Conservation (phyloP, 2,797 vertebrate genomes). For the Channallabes apus region DNA sequence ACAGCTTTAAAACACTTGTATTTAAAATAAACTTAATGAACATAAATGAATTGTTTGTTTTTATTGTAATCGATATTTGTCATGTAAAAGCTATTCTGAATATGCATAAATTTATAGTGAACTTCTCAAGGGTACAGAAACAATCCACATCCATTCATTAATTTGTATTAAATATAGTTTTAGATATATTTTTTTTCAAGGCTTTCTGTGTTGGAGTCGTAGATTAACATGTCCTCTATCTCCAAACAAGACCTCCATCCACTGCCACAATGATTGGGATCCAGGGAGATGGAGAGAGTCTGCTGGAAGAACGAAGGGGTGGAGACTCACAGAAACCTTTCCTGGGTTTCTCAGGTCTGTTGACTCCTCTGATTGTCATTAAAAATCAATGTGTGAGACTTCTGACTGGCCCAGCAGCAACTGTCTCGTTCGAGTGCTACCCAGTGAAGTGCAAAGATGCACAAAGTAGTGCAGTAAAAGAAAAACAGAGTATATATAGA, state of each 20-base stretch:
- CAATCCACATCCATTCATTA: neutral
- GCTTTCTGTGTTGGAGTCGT: neutral
- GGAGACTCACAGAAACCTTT: slow-evolving; percentile 84
- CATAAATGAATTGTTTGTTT: neutral
- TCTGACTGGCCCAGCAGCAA: neutral
- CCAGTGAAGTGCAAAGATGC: neutral
- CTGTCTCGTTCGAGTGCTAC: neutral
- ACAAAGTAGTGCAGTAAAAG: too few relatives aligned
- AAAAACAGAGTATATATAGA: too few relatives aligned
- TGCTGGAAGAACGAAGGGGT: slow-evolving; percentile 88
- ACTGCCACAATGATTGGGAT: slow-evolving; percentile 88
- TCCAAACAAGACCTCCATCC: slow-evolving; percentile 83
- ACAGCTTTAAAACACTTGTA: too few relatives aligned
- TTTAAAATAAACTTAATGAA: too few relatives aligned
- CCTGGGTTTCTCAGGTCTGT: slow-evolving; percentile 80
- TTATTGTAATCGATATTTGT: neutral
- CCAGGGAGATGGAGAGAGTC: slow-evolving; percentile 84
- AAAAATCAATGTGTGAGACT: neutral
- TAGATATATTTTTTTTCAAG: too few relatives aligned
- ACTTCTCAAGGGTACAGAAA: neutral
- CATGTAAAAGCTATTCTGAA: neutral
- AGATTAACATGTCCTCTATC: neutral
- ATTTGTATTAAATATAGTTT: neutral
- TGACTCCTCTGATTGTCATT: neutral
- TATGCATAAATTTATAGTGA: neutral